phyloP scores from a whole-genome alignment of 2,888 invertebrate species.

The Mycalesis mineus region DNA sequence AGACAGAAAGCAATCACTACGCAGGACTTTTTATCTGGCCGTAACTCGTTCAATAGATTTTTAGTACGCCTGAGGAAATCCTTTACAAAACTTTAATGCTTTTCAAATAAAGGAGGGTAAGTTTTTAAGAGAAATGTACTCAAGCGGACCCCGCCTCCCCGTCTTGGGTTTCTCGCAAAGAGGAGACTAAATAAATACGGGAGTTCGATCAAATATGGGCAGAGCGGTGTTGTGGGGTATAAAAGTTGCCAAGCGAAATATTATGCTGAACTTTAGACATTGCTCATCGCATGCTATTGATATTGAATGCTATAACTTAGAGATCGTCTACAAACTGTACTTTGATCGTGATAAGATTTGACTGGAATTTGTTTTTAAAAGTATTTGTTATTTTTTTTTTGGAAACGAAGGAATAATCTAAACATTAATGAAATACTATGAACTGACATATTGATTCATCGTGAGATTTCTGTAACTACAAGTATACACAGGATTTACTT shows the following conservation, averaged over 20 bases:
- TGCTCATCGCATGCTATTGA: neutral
- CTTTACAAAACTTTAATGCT: conserved; percentile 22
- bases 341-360: too few species aligned
- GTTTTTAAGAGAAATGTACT: conserved; percentile 28
- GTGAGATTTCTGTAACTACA: too few species aligned
- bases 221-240: conserved; percentile 23
- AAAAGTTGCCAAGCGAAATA: conserved; percentile 14
- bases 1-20: neutral
- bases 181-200: conserved; percentile 50
- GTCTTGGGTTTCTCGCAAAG: conserved; percentile 30
- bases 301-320: neutral
- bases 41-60: conserved; percentile 5
- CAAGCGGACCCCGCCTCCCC: conserved; percentile 27
- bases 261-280: conserved; percentile 1
- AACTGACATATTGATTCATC: too few species aligned
- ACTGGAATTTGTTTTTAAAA: too few species aligned
- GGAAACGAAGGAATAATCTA: too few species aligned
- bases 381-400: too few species aligned
- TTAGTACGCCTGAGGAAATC: conserved; percentile 19
- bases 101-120: conserved; percentile 27
- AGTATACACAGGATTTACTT: too few species aligned
- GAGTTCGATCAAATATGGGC: conserved; percentile 58
- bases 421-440: too few species aligned
- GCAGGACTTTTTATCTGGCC: neutral
- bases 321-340: neutral